Base-by-base conservation (phyloP, 2,888 invertebrate species). In the Pseudeuparius sepicola region DNA sequence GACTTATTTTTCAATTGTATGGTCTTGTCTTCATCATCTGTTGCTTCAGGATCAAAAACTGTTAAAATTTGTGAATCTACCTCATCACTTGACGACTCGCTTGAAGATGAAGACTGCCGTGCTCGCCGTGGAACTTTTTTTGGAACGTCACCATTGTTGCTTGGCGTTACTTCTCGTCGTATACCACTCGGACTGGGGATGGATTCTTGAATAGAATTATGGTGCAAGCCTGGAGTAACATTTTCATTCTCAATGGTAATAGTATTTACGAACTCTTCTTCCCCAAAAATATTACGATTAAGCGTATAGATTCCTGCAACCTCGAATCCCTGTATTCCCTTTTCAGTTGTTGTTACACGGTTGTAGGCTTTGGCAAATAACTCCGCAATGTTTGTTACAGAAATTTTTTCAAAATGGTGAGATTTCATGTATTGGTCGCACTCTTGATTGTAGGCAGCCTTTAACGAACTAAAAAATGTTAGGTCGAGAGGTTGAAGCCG, bases 401-500 rank as follows among this genome's bases (percentile, higher is more conserved):
- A 14, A 11, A 35, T 30, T 26, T 14, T 26, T 24, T 36, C 24
- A 30, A 15, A 27, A 18, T 31, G 23, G 16, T 34, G 13, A 26
- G 31, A 24, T 29, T 36, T 37, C 30, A 36, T 24, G 23, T 30
- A 40, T 17, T 28, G 27, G 17, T 32, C 33, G 25, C 45, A 43
- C 24, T 40, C 34, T 26, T 33, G 20, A 26, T 34, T 35, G 27
- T 42, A 37, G 18, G 39, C 37, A 20, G 30, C 20, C 29, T 40
- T 40, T 26, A 40, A 34, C 12, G 31, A 31, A 36, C 33, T 39
- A 31, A 39, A 40, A 17, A 27, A n/a, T n/a, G 36, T 31, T 14
- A 40, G 29, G 33, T 40, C 45, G 15, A 38, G 29, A 7, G 40
- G 43, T 26, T 38, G 40, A 14, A 40, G 27, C 15, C 36, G 36